Evolutionary conservation across 2,797 vertebrate genomes (phyloP).

Genomic region (Smutsia gigantea): DNA sequence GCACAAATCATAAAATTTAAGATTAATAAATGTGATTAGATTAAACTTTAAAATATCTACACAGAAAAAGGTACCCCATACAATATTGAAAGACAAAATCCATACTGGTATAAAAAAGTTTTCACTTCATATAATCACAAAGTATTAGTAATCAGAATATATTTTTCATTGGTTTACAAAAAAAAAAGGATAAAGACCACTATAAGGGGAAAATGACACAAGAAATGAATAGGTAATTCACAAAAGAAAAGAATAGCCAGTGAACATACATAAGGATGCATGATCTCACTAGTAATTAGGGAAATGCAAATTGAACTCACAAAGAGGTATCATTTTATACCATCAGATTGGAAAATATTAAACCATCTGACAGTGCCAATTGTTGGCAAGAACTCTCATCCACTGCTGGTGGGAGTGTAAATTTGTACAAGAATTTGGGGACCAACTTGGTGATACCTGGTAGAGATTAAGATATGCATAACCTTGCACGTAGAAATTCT

Average conservation of each 20-base stretch:
- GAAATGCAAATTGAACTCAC: slow-evolving; percentile 61
- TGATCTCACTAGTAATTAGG: slow-evolving; percentile 39
- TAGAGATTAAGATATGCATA: slow-evolving; percentile 45
- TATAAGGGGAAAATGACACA: neutral
- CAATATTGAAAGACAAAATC: neutral
- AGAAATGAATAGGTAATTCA: slow-evolving; percentile 1
- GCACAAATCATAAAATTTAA: neutral
- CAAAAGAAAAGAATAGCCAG: slow-evolving; percentile 45
- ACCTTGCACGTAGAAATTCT: slow-evolving; percentile 64
- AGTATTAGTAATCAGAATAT: neutral
- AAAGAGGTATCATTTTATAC: slow-evolving; percentile 46
- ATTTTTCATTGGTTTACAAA: slow-evolving; percentile 17
- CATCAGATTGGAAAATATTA: slow-evolving; percentile 65
- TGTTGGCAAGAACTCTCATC: slow-evolving; percentile 37
- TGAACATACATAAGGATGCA: neutral
- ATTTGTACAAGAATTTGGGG: slow-evolving; percentile 53
- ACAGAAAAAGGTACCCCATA: neutral
- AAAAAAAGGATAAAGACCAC: neutral
- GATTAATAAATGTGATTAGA: neutral
- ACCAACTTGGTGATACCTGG: slow-evolving; percentile 38
- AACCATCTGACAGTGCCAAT: slow-evolving; percentile 65
- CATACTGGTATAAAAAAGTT: neutral
- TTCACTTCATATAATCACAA: neutral
- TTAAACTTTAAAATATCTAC: neutral
- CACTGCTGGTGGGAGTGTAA: neutral